Base-by-base conservation (phyloP, 2,113 vertebrate species). In the Drymodes brunneopygia region DNA sequence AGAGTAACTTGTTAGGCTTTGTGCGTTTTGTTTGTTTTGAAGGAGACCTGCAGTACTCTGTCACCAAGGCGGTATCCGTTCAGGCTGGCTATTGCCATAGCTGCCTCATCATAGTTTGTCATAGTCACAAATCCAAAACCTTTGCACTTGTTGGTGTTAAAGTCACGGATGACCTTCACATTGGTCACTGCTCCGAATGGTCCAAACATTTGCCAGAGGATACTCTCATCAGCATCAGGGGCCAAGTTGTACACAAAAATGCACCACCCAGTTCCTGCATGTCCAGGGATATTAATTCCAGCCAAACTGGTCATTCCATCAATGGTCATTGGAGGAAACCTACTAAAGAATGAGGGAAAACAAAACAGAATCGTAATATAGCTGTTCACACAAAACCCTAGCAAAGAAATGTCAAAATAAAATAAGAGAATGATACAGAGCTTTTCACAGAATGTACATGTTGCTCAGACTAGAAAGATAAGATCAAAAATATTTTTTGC, bases 21-120 rank as follows among this genome's bases (percentile, higher is more conserved):
- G 98, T 99, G 99, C 95, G 99, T 99, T 99, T 99, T 99, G 98
- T 99, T 99, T 97, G 99, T 99, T 98, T 99, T 99, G 98, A 99
- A 99, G 36, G 99, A 99, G 95, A 99, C 99, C 98, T 99, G 99
- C 98, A 99, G 96, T 47, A 99, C 99, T 98, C 99, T 98, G 98
- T 99, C 99, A 86, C 99, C 99, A 21, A 99, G 99, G 91, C 99
- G 99, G 82, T 99, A 99, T 98, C 99, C 99, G 75, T 99, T 99
- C 97, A 99, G 98, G 98, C 99, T 99, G 96, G 99, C 99, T 95
- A 99, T 99, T 86, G 99, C 99, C 98, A 99, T 99, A 66, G 99
- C 99, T 11, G 99, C 99, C 97, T 99, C 99, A 18, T 99, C 99
- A 72, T 99, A 99, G 98, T 99, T 99, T 96, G 99, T 99, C 99